These are phyloP conservation scores for Drosophila setosimentum DNA, from an alignment of 2,888 invertebrate genomes.

Conservation along the genomic window DNA sequence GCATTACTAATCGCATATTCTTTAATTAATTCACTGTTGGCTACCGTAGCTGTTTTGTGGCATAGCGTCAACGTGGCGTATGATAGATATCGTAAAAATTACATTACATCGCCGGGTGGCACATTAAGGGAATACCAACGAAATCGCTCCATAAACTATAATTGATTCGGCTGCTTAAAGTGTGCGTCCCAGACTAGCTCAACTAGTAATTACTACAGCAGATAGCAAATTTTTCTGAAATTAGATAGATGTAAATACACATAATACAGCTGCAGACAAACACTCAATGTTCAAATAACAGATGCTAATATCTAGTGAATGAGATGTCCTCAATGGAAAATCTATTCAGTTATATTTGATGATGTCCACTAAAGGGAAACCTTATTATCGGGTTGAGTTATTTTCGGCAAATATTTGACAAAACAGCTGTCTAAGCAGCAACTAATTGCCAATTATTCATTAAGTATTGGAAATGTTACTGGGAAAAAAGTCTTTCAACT, in stretches of 20 bases:
- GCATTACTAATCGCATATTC: slow-evolving; percentile 38
- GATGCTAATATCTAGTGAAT: slow-evolving; percentile 19
- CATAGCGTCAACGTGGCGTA: slow-evolving; percentile 60
- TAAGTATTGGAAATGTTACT: neutral
- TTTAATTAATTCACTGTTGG: slow-evolving; percentile 67
- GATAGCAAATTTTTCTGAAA: slow-evolving; percentile 33
- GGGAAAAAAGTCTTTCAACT: neutral
- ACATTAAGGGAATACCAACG: slow-evolving; percentile 68
- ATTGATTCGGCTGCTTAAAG: slow-evolving; percentile 39
- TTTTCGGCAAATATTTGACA: neutral
- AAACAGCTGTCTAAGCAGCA: neutral
- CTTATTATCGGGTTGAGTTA: neutral
- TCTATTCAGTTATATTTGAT: neutral
- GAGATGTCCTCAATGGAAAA: neutral
- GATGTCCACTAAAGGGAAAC: neutral
- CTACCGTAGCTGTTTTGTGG: slow-evolving; percentile 34
- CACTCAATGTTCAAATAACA: slow-evolving; percentile 32
- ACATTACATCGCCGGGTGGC: slow-evolving; percentile 59
- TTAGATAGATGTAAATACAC: neutral
- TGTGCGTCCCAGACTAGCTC: slow-evolving; percentile 19
- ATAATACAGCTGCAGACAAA: neutral
- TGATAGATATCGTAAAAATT: slow-evolving; percentile 73
- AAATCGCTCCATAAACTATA: slow-evolving; percentile 47
- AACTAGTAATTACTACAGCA: slow-evolving; percentile 29
- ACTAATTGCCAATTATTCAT: neutral